Conservation (phyloP, 2,113 vertebrate genomes). For the Alosa alosa region DNA sequence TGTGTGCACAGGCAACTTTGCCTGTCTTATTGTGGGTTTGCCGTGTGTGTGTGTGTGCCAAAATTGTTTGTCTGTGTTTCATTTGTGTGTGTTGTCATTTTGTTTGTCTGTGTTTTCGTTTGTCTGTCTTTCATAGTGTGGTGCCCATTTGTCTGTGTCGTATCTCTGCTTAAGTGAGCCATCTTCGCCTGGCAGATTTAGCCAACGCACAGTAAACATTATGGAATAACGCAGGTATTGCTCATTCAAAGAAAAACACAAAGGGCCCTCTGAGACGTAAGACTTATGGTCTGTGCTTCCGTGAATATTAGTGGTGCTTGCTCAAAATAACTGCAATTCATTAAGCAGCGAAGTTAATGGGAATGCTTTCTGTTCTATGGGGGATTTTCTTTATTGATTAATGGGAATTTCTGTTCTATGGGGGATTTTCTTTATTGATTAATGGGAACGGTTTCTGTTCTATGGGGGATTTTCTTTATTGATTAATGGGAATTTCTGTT, state of each 20-base stretch:
- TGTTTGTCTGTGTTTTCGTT: background rate
- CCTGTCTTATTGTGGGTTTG: background rate
- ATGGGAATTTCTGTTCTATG: too few species aligned
- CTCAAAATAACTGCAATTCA: background rate
- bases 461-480: too few species aligned
- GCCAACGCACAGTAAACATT: background rate
- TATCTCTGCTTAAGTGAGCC: background rate
- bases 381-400: constrained; percentile 8
- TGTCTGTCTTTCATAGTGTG: background rate
- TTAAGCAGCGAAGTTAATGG: background rate
- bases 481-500: too few species aligned
- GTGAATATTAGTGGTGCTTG: background rate
- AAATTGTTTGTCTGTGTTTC: background rate
- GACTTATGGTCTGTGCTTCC: background rate
- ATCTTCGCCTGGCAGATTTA: background rate
- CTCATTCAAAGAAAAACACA: constrained; percentile 4
- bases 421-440: too few species aligned
- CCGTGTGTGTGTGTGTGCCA: background rate
- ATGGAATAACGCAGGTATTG: background rate
- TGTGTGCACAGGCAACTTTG: background rate
- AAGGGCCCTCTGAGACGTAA: background rate
- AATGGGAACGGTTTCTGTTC: too few species aligned
- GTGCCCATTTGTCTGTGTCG: background rate
- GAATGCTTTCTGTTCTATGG: background rate
- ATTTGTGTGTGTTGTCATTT: background rate